Conservation (phyloP, 2,888 invertebrate species). For the Dione vanillae region DNA sequence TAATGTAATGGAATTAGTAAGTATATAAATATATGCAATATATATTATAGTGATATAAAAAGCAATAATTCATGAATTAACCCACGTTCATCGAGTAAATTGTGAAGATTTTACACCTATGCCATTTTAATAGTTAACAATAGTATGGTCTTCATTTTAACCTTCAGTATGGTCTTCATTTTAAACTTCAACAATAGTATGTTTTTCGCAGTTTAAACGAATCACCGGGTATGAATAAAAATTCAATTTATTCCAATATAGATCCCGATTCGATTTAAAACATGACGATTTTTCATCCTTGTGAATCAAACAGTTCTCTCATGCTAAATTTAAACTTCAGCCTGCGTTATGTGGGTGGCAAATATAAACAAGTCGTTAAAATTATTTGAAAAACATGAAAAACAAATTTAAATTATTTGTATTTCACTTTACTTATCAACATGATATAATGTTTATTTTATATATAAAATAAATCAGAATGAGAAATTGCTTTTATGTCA, state of each 20-base stretch:
- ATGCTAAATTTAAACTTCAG: conserved; percentile 35
- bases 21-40: no score
- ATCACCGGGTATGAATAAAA: conserved; percentile 48
- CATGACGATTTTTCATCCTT: conserved; percentile 42
- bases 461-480: conserved; percentile 29
- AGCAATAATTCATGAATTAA: no score
- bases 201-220: conserved; percentile 53
- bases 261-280: conserved; percentile 39
- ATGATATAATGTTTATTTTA: conserved; percentile 37
- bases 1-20: not conserved
- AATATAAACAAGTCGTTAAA: conserved; percentile 36
- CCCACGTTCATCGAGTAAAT: no score
- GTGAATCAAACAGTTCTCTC: conserved; percentile 44
- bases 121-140: no score
- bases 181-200: no score
- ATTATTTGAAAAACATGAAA: conserved; percentile 34
- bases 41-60: no score
- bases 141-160: conserved; percentile 30
- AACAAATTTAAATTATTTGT: conserved; percentile 38
- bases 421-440: conserved; percentile 20
- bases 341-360: conserved; percentile 21
- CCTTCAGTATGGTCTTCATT: conserved; percentile 31
- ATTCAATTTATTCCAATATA: conserved; percentile 44
- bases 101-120: no score
- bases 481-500: conserved; percentile 28